These are phyloP conservation scores for Hemibagrus guttatus DNA, from an alignment of 2,797 vertebrate species.

Conservation along the genomic window DNA sequence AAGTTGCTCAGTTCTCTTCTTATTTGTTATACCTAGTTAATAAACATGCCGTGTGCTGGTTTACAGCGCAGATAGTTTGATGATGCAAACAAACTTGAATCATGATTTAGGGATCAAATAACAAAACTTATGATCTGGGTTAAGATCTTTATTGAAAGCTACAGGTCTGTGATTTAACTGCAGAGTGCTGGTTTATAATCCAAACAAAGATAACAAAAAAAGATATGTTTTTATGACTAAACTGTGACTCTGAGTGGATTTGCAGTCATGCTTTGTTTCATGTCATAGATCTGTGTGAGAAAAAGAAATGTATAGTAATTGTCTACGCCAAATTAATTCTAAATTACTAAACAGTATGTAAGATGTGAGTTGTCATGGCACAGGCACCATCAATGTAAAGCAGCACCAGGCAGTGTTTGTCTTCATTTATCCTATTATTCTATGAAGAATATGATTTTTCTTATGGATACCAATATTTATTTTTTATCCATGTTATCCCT, in stretches of 20 bases:
- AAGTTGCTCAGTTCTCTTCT: not conserved
- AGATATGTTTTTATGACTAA: not conserved
- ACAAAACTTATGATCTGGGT: not conserved
- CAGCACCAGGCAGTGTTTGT: not conserved
- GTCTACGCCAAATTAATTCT: not conserved
- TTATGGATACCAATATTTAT: not conserved
- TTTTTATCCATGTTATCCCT: not conserved
- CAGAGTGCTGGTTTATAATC: not conserved
- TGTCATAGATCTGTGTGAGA: not conserved
- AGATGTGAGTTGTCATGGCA: not conserved
- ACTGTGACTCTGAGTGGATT: not conserved
- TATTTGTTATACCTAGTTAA: not conserved
- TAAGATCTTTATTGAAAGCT: not conserved
- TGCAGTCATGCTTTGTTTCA: not conserved
- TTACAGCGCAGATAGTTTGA: not conserved
- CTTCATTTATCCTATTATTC: not conserved
- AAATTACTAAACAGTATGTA: not conserved
- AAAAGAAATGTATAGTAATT: not conserved
- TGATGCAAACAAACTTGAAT: not conserved
- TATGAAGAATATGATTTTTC: not conserved
- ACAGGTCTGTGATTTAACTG: not conserved
- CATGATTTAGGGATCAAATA: not conserved
- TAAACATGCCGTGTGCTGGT: not conserved
- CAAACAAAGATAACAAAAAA: not conserved
- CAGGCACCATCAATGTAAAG: not conserved